Base-by-base conservation (phyloP, 2,888 invertebrate species). In the Mesoligia furuncula region DNA sequence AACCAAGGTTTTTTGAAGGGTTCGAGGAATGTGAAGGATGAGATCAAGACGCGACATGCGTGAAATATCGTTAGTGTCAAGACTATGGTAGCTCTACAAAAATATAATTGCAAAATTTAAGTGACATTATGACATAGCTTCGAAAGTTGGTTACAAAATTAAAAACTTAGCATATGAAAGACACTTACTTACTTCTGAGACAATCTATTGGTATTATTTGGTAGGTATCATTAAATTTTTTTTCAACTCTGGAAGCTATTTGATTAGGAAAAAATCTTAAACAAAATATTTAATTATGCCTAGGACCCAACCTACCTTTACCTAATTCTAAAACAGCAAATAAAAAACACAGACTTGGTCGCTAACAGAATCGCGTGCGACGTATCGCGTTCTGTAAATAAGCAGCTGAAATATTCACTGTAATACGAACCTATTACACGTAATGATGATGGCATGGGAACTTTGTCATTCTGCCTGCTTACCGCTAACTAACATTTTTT, bases 371-470 rank as follows among this genome's bases (percentile, higher is more conserved):
- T 95, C 89, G 94, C 94, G 95, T 95, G 95, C 90, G 88, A 85
- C 87, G 89, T 88, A 92, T 90, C 91, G 92, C 90, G 90, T 92
- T 92, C 93, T 93, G 93, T 93, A 93, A 94, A 93, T 94, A 95
- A 94, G 95, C 93, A 94, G 93, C 94, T 93, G 93, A 94, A 95
- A 95, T 95, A 93, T 95, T 94, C 91, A 92, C 93, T 91, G 91
- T 95, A 94, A 95, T 95, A 93, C 91, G 91, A 90, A 90, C 91
- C 93, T 93, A 95, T 95, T 95, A 95, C 87, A 89, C 75, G 83
- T 96, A 96, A 96, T 96, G 95, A 95, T 95, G 95, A 95, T 95
- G 93, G 92, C 94, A 91, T 94, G 94, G 92, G 94, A 95, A 95
- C 93, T 93, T 91, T 92, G 93, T 92, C 93, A 93, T 94, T 93